Conservation (phyloP, 1,140 invertebrate genomes). For the Amphibalanus amphitrite region DNA sequence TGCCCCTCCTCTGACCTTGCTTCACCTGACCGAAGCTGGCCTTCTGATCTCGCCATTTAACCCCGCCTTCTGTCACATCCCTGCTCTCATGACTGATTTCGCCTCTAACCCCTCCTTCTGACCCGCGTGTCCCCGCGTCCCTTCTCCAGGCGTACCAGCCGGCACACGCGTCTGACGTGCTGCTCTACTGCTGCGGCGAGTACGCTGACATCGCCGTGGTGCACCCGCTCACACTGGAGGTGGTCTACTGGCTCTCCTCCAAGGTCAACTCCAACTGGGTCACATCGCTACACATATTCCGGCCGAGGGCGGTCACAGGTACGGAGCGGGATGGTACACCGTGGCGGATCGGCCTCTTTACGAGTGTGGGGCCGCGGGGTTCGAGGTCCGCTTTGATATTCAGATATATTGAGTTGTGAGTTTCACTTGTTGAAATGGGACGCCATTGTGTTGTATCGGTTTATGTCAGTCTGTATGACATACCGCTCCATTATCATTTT, state of each 20-base stretch:
- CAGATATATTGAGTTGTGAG: too few species aligned
- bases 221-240: slow-evolving; percentile 87
- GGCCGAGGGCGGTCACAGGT: slow-evolving; percentile 33
- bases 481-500: too few species aligned
- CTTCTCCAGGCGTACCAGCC: slow-evolving; percentile 58
- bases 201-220: slow-evolving; percentile 95
- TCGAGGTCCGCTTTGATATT: too few species aligned
- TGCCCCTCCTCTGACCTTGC: slow-evolving; percentile 13
- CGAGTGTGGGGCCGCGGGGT: too few species aligned
- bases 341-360: too few species aligned
- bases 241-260: slow-evolving; percentile 79
- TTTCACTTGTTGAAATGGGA: too few species aligned
- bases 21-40: slow-evolving; percentile 17
- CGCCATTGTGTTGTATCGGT: slow-evolving; percentile 11
- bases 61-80: too few species aligned
- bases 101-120: slow-evolving; percentile 6
- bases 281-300: slow-evolving; percentile 77
- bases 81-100: slow-evolving; percentile 3
- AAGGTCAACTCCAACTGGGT: slow-evolving; percentile 97
- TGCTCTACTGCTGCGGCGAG: slow-evolving; percentile 85
- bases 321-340: slow-evolving; percentile 38
- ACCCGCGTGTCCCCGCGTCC: neutral
- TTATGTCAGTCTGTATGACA: too few species aligned
- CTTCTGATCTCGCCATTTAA: slow-evolving; percentile 15
- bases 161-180: slow-evolving; percentile 53